Evolutionary conservation across 2,888 invertebrate species (phyloP).

Genomic region (Dasysyrphus albostriatus): DNA sequence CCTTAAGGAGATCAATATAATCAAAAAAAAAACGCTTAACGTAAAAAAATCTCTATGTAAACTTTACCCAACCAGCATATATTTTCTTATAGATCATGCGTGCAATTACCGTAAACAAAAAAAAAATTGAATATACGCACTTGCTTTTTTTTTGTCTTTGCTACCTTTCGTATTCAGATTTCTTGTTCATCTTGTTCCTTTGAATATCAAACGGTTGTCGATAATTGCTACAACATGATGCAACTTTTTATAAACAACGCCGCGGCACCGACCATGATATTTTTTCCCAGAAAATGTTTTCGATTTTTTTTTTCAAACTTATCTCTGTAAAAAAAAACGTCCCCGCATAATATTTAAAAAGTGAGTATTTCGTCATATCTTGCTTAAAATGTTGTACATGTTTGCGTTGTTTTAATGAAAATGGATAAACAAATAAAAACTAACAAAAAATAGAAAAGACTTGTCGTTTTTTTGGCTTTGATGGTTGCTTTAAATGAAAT

Average conservation of each 20-base stretch:
- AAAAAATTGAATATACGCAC: conserved; percentile 26
- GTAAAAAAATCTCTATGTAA: conserved; percentile 18
- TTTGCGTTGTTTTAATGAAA: conserved; percentile 45
- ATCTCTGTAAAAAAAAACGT: conserved; percentile 3
- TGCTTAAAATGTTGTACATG: conserved; percentile 21
- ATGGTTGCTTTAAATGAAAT: conserved; percentile 7
- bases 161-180: conserved; percentile 48
- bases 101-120: not conserved
- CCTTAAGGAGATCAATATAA: conserved; percentile 15
- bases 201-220: conserved; percentile 40
- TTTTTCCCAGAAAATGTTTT: conserved; percentile 55
- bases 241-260: conserved; percentile 46
- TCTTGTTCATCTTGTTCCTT: conserved; percentile 46
- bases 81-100: conserved; percentile 35
- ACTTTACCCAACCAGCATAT: conserved; percentile 38
- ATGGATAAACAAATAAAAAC: conserved; percentile 50
- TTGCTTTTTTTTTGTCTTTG: not conserved
- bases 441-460: not conserved
- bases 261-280: conserved; percentile 21
- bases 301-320: not conserved
- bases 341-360: not conserved
- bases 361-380: conserved; percentile 56
- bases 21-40: not conserved
- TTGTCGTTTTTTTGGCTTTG: not conserved
- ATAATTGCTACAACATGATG: conserved; percentile 68